Evolutionary conservation across 2,797 vertebrate genomes (phyloP).

Genomic region (Oophaga sylvatica): DNA sequence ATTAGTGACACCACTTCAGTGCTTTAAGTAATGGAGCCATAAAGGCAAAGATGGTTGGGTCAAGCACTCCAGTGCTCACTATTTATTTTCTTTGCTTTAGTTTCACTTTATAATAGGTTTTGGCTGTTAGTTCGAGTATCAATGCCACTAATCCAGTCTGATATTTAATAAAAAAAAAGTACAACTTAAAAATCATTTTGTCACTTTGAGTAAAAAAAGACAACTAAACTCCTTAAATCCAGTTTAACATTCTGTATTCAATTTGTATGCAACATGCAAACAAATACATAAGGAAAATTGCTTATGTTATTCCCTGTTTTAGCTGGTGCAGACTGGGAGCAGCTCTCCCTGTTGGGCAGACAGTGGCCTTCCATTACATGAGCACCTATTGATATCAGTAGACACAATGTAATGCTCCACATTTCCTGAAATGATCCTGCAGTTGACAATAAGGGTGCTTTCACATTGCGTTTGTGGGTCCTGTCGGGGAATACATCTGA

Average conservation of each 20-base stretch:
- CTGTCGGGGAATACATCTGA: too few relatives aligned
- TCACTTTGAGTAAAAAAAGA: too few relatives aligned
- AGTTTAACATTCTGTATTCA: too few relatives aligned
- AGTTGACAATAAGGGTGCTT: not conserved
- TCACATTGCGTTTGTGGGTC: too few relatives aligned
- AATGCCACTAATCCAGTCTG: not conserved
- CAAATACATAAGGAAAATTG: not conserved
- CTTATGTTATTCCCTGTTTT: not conserved
- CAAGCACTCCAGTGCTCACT: not conserved
- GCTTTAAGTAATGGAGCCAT: not conserved
- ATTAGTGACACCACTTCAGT: too few relatives aligned
- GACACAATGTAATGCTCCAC: not conserved
- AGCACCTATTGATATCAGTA: not conserved
- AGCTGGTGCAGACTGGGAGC: not conserved
- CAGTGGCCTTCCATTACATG: not conserved
- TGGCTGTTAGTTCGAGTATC: not conserved
- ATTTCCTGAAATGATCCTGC: too few relatives aligned
- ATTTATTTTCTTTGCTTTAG: not conserved
- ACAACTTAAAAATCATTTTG: too few relatives aligned
- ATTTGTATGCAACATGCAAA: not conserved
- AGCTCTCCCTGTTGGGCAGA: not conserved
- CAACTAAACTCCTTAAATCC: too few relatives aligned
- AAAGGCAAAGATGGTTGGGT: not conserved
- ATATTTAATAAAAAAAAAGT: too few relatives aligned
- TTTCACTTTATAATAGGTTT: not conserved